Conservation (phyloP, 2,113 vertebrate genomes). For the Vimba vimba region DNA sequence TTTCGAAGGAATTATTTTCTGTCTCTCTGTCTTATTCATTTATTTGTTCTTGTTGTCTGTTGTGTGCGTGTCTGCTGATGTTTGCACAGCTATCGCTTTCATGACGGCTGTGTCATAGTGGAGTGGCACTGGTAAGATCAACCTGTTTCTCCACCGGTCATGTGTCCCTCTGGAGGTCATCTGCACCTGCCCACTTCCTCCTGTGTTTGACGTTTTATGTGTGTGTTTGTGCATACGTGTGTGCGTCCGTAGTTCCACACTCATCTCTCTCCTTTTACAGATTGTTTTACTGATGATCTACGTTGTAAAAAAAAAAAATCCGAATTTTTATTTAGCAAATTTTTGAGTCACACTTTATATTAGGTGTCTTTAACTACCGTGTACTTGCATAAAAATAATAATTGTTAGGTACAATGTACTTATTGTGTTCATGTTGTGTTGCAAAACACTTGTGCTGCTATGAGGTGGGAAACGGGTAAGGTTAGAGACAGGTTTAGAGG, state of each 20-base stretch:
- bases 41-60: not conserved
- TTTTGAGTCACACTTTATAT: too few species aligned
- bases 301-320: not conserved
- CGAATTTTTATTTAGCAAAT: not conserved
- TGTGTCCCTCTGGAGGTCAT: not conserved
- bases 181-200: not conserved
- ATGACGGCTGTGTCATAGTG: conserved; percentile 43
- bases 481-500: too few species aligned
- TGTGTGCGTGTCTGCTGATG: not conserved
- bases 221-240: conserved; percentile 14
- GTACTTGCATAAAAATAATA: too few species aligned
- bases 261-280: not conserved
- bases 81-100: conserved; percentile 18
- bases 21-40: not conserved
- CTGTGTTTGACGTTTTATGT: not conserved
- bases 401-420: too few species aligned
- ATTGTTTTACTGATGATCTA: not conserved
- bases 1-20: not conserved
- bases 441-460: too few species aligned
- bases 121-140: conserved; percentile 45
- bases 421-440: too few species aligned
- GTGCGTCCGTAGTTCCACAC: not conserved
- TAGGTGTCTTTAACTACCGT: too few species aligned
- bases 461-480: too few species aligned
- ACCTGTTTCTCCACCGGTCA: not conserved